phyloP scores from a whole-genome alignment of 1,140 invertebrate genomes.

The Heliconius hewitsoni region DNA sequence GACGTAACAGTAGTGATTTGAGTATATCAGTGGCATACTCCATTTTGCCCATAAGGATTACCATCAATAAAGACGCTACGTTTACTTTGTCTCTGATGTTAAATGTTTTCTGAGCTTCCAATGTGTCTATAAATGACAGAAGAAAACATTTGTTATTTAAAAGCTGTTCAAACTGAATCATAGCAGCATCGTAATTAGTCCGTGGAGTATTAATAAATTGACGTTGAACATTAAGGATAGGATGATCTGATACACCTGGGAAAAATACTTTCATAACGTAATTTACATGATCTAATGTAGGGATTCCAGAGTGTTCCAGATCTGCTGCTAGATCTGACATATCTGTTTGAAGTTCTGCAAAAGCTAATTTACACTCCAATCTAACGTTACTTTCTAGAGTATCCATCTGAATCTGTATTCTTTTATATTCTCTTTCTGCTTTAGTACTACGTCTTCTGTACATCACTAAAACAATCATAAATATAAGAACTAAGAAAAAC shows the following conservation, averaged over 20 bases:
- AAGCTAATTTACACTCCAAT: constrained; percentile 98
- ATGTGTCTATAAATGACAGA: constrained; percentile 94
- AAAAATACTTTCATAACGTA: constrained; percentile 99
- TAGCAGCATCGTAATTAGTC: constrained; percentile 95
- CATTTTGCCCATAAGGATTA: constrained; percentile 97
- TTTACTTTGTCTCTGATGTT: constrained; percentile 97
- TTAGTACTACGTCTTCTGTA: constrained; percentile 96
- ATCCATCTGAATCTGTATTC: constrained; percentile 99
- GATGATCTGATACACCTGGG: constrained; percentile 95
- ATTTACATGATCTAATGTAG: constrained; percentile 96
- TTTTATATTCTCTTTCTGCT: constrained; percentile 96
- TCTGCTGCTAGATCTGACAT: constrained; percentile 99
- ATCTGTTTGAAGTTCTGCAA: constrained; percentile 99
- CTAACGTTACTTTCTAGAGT: constrained; percentile 99
- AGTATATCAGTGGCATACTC: constrained; percentile 97
- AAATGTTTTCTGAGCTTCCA: constrained; percentile 95
- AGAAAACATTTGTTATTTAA: constrained; percentile 97
- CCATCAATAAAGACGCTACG: constrained; percentile 95
- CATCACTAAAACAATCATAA: constrained; percentile 92
- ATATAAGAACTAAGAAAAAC: constrained; percentile 90
- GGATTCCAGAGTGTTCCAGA: constrained; percentile 96
- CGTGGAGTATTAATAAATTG: constrained; percentile 88
- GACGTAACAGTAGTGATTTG: constrained; percentile 90
- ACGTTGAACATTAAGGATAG: constrained; percentile 93
- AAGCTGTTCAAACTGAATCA: constrained; percentile 96